Percentiles rank a stretch among this genome's conserved stretches.
These are phyloP conservation scores for Triplophysa yarkandensis DNA, from an alignment of 2,797 vertebrate genomes.

Conservation along the genomic window DNA sequence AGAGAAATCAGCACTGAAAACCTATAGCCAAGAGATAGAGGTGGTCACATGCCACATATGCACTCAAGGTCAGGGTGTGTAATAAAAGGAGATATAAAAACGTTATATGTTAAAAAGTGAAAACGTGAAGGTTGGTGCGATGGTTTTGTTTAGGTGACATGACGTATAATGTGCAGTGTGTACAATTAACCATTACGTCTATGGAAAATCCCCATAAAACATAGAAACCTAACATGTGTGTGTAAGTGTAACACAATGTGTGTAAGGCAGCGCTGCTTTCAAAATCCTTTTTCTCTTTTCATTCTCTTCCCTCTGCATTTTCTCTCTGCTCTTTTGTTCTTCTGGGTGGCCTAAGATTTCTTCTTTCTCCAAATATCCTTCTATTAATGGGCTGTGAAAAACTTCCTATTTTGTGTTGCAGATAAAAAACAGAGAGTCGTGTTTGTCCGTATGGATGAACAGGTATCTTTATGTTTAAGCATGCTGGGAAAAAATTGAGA, in stretches of 20 bases:
- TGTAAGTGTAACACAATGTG: not conserved
- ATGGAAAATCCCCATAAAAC: not conserved
- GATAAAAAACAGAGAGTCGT: too few species aligned
- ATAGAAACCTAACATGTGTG: not conserved
- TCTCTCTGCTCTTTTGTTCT: slow-evolving; percentile 51
- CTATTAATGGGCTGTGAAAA: slow-evolving; percentile 29
- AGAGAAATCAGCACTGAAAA: slow-evolving; percentile 23
- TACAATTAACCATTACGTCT: too few species aligned
- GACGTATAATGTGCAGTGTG: too few species aligned
- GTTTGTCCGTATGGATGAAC: slow-evolving; percentile 14
- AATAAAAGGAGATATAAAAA: too few species aligned
- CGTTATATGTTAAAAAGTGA: too few species aligned
- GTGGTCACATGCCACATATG: slow-evolving; percentile 27
- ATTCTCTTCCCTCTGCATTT: slow-evolving; percentile 20
- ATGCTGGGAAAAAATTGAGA: not conserved
- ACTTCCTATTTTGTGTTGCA: slow-evolving; percentile 29
- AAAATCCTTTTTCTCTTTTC: slow-evolving; percentile 41
- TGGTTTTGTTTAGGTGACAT: too few species aligned
- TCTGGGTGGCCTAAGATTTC: slow-evolving; percentile 54
- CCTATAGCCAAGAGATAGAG: not conserved
- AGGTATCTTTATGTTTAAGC: slow-evolving; percentile 18
- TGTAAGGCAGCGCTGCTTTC: slow-evolving; percentile 42
- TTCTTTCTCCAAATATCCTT: slow-evolving; percentile 41
- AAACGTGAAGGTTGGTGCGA: too few species aligned
- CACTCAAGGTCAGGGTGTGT: not conserved